Conservation (phyloP, 2,113 vertebrate genomes). For the Phylloscopus trochiloides region DNA sequence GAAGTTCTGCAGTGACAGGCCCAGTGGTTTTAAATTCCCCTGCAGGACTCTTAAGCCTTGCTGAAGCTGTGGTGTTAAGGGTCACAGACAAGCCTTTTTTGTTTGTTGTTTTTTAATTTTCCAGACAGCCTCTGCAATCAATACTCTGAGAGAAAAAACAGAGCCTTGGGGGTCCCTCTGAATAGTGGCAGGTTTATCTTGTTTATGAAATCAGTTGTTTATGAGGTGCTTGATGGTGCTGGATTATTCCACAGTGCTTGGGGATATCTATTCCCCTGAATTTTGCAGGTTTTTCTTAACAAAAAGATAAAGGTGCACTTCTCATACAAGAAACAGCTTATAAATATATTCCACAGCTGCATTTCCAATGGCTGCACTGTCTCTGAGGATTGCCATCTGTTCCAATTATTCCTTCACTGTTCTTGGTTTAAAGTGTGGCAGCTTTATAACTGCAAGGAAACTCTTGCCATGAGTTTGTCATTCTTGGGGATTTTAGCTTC, state of each 20-base stretch:
- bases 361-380: constrained; percentile 52
- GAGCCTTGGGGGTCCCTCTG: not conserved
- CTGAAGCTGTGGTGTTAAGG: not conserved
- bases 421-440: constrained; percentile 59
- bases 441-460: constrained; percentile 61
- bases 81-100: not conserved
- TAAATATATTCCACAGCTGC: constrained; percentile 63
- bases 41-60: not conserved
- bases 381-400: constrained; percentile 67
- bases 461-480: constrained; percentile 28
- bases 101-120: not conserved
- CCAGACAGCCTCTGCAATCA: not conserved
- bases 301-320: constrained; percentile 23
- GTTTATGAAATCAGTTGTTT: not conserved
- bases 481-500: not conserved
- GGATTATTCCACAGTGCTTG: constrained; percentile 19
- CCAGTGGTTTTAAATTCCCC: not conserved
- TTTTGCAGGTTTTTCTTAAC: constrained; percentile 44
- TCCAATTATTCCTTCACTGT: constrained; percentile 69
- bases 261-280: constrained; percentile 1
- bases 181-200: not conserved
- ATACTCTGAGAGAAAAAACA: not conserved
- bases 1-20: not conserved
- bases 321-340: constrained; percentile 48
- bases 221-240: not conserved